phyloP scores from a whole-genome alignment of 2,888 invertebrate species.

The Colostygia pectinataria region DNA sequence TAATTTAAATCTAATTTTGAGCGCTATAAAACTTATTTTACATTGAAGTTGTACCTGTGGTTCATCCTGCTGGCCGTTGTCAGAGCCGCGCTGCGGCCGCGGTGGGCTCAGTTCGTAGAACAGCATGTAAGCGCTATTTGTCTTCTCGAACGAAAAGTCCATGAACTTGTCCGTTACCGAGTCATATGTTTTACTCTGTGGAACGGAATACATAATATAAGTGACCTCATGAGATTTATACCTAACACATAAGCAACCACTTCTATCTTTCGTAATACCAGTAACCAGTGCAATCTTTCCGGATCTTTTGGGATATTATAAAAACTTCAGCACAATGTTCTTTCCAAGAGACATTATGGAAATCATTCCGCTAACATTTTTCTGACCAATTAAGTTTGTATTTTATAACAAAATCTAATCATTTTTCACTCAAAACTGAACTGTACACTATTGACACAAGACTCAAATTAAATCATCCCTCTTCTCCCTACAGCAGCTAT shows the following conservation, averaged over 20 bases:
- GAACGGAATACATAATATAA: slow-evolving; percentile 16
- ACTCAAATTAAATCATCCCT: slow-evolving; percentile 85
- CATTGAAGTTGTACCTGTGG: slow-evolving; percentile 57
- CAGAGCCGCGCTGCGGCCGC: slow-evolving; percentile 64
- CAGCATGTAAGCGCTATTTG: slow-evolving; percentile 98
- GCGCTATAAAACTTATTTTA: too few relatives aligned
- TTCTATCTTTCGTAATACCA: too few relatives aligned
- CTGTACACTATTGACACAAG: background rate
- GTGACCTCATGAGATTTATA: too few relatives aligned
- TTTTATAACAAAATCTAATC: too few relatives aligned
- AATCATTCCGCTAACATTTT: too few relatives aligned
- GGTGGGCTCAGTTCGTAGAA: slow-evolving; percentile 94
- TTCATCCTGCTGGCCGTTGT: slow-evolving; percentile 65
- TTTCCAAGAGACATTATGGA: too few relatives aligned
- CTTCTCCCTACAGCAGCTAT: slow-evolving; percentile 97
- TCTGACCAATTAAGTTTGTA: too few relatives aligned
- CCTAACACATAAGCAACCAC: too few relatives aligned
- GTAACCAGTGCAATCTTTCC: too few relatives aligned
- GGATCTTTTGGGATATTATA: too few relatives aligned
- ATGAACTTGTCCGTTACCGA: slow-evolving; percentile 98
- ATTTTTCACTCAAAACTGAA: background rate
- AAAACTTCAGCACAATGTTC: too few relatives aligned
- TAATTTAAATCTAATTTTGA: too few relatives aligned
- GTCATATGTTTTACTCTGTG: slow-evolving; percentile 96
- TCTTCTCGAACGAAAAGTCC: slow-evolving; percentile 99